Evolutionary conservation across 1,140 invertebrate genomes (phyloP), one percentile per base, ranked within the genome.

Genomic region (Homarus americanus): DNA sequence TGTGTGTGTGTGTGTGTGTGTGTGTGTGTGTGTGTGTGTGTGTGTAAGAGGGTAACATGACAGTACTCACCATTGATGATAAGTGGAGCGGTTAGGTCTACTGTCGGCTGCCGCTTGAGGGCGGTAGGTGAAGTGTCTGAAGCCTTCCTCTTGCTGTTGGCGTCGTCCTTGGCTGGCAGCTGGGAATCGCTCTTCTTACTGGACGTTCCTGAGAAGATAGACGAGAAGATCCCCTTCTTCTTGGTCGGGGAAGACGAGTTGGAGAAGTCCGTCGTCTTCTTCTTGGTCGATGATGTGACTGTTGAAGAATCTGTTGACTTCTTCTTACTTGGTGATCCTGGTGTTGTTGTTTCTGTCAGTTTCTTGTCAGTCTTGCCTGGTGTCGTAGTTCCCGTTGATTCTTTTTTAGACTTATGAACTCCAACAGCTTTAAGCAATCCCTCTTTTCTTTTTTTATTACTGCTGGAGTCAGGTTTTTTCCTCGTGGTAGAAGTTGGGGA

Each of bases 201-300:
- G n/a, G 32, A 28, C 12, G 84, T 40, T 38, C 40, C 32, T 10
- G 73, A 75, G 36, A 87, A 87, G 32, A 87, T 76, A 44, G 72
- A 53, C 1, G 84, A 78, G n/a, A 87, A 58, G 32, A 87, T 78
- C 2, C 84, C 84, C 73, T 76, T 87, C 44, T 87, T 87, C 73
- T 87, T 87, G 2, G n/a, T 28, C 0, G 28, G 63, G 5, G 63
- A 28, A 5, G 4, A 12, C 12, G 24, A 28, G 20, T 20, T 66
- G 20, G 63, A 66, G 2, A n/a, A n/a, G 3, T 66, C 63, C 4
- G 20, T 20, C 12, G n/a, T 32, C 63, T 66, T 63, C 53, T 63
- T 63, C 53, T 63, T 66, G n/a, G 63, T 7, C 4, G 17, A 58
- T 17, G 53, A 58, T 28, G 63, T 32, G n/a, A 5, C n/a, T 5